Evolutionary conservation across 1,140 invertebrate species (phyloP).

Genomic region (Eupristina koningsbergeri): DNA sequence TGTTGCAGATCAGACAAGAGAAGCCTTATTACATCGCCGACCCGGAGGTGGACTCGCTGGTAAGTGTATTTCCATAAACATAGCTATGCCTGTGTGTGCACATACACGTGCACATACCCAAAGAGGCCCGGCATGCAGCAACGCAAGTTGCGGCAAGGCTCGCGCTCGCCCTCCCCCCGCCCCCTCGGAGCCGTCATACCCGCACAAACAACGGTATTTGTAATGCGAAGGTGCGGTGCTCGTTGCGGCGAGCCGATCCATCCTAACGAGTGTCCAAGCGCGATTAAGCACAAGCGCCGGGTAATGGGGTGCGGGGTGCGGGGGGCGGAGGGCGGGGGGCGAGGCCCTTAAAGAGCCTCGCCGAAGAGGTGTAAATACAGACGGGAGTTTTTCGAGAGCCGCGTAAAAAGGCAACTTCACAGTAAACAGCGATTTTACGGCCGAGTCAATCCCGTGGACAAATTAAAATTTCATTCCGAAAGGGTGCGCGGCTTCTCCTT

Average conservation of each 20-base stretch:
- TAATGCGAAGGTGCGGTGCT: slow-evolving; percentile 1
- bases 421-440: neutral
- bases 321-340: slow-evolving; percentile 12
- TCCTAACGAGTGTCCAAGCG: slow-evolving; percentile 18
- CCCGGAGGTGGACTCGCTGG: slow-evolving; percentile 97
- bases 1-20: slow-evolving; percentile 95
- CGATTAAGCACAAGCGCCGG: slow-evolving; percentile 33
- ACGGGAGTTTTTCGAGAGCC: slow-evolving; percentile 21
- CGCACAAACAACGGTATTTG: slow-evolving; percentile 8
- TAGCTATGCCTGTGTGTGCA: too few relatives aligned
- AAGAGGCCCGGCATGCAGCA: slow-evolving; percentile 4
- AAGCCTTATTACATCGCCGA: slow-evolving; percentile 98
- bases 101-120: slow-evolving; percentile 7
- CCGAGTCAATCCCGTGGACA: neutral
- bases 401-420: slow-evolving; percentile 2
- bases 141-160: too few relatives aligned
- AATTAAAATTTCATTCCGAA: neutral
- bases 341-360: neutral
- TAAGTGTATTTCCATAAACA: slow-evolving; percentile 80
- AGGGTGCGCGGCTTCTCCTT: neutral
- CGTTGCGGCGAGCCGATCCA: neutral
- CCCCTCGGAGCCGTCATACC: too few relatives aligned
- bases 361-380: slow-evolving; percentile 11
- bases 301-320: too few relatives aligned
- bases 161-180: too few relatives aligned